Conservation (phyloP, 2,797 vertebrate genomes). For the Hybognathus amarus region DNA sequence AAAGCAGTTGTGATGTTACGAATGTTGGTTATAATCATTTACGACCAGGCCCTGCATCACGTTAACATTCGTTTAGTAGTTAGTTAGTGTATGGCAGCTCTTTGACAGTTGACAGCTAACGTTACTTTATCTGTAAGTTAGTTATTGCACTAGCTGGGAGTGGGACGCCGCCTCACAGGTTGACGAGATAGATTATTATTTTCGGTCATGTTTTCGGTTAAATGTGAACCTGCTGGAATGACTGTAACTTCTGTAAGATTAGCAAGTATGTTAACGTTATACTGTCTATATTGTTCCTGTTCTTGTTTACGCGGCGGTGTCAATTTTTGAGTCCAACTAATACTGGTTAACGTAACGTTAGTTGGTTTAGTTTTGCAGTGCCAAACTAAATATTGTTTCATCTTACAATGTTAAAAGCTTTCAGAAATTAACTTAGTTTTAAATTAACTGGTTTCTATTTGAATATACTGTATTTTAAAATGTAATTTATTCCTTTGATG, state of each 20-base stretch:
- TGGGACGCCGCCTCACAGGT: neutral
- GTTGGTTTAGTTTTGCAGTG: neutral
- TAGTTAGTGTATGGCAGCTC: neutral
- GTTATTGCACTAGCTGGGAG: neutral
- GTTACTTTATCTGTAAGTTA: neutral
- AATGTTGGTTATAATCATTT: neutral
- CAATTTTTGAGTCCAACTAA: neutral
- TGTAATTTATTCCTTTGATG: neutral
- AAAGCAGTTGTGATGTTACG: neutral
- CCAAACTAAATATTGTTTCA: neutral
- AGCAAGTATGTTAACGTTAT: neutral
- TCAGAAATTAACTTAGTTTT: too few relatives aligned
- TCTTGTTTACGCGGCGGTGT: neutral
- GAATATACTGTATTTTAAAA: neutral
- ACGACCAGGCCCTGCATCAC: neutral
- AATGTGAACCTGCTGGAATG: neutral
- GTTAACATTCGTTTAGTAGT: neutral
- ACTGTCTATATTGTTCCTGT: neutral
- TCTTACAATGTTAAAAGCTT: neutral
- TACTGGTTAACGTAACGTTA: neutral
- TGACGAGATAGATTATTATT: neutral
- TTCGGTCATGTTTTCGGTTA: neutral
- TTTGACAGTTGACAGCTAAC: conserved; percentile 4
- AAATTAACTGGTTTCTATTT: neutral
- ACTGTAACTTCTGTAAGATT: neutral